A percentile compares a stretch with the other conserved stretches of the same genome.
These are phyloP conservation scores for Gryllus bimaculatus DNA, from an alignment of 1,140 invertebrate genomes.

Conservation along the genomic window DNA sequence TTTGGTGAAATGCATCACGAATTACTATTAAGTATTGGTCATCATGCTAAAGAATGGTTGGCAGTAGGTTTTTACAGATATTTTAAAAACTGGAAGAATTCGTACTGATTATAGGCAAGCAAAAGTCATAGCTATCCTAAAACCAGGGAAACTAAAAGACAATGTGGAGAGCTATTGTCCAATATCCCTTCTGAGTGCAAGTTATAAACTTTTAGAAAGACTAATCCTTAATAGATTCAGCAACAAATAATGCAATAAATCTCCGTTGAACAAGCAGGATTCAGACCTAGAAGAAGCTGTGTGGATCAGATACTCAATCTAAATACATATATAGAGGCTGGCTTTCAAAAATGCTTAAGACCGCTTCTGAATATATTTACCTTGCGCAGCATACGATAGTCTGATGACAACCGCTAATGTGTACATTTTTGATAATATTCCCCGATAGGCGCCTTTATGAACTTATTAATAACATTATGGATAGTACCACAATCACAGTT, in stretches of 20 bases:
- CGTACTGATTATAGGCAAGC: slow-evolving; percentile 14
- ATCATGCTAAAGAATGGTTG: slow-evolving; percentile 8
- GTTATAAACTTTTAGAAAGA: slow-evolving; percentile 16
- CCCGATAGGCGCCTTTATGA: slow-evolving; percentile 14
- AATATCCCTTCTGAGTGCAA: slow-evolving; percentile 14
- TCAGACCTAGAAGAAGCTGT: slow-evolving; percentile 16
- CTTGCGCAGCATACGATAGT: neutral
- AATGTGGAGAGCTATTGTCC: slow-evolving; percentile 10
- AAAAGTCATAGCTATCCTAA: slow-evolving; percentile 19
- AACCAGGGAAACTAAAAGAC: slow-evolving; percentile 17
- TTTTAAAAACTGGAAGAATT: slow-evolving; percentile 14
- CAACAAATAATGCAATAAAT: slow-evolving; percentile 10
- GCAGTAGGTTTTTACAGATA: slow-evolving; percentile 18
- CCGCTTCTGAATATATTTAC: neutral
- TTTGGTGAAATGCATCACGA: slow-evolving; percentile 16
- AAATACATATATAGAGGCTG: slow-evolving; percentile 18
- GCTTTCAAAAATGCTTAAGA: slow-evolving; percentile 18
- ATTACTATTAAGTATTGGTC: slow-evolving; percentile 17
- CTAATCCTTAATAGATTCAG: slow-evolving; percentile 15
- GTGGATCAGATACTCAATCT: slow-evolving; percentile 18
- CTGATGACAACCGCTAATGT: neutral
- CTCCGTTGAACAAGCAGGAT: slow-evolving; percentile 15
- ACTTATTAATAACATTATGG: slow-evolving; percentile 19
- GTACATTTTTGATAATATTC: neutral
- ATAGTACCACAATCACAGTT: slow-evolving; percentile 15